phyloP scores from a whole-genome alignment of 2,888 invertebrate genomes.

The Autographa pulchrina region DNA sequence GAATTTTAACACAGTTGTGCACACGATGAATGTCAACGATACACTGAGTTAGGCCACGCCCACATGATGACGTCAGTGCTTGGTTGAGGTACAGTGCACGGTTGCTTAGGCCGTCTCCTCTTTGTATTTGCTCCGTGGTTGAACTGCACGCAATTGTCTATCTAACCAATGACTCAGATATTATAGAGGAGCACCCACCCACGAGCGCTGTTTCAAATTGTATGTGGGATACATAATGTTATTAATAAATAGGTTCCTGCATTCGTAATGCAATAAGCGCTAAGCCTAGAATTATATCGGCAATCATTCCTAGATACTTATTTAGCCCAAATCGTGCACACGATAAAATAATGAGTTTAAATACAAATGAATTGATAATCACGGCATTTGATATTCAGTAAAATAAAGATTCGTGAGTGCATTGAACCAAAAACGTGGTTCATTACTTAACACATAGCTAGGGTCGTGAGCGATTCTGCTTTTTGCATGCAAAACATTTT shows the following conservation, averaged over 20 bases:
- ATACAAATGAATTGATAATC: conserved; percentile 80
- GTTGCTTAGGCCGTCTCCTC: too few species aligned
- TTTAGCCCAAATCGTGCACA: conserved; percentile 68
- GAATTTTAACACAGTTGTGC: too few species aligned
- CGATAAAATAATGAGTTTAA: conserved; percentile 73
- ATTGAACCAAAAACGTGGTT: conserved; percentile 88
- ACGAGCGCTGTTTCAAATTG: conserved; percentile 62
- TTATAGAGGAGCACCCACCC: conserved; percentile 61
- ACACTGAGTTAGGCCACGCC: too few species aligned
- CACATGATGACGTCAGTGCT: too few species aligned
- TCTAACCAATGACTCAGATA: conserved; percentile 67
- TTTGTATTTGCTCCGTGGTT: too few species aligned
- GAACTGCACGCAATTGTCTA: conserved; percentile 74
- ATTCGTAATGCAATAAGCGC: conserved; percentile 53
- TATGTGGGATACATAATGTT: conserved; percentile 45
- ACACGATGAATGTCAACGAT: too few species aligned
- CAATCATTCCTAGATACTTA: conserved; percentile 48
- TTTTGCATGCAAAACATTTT: conserved; percentile 80
- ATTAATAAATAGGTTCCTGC: conserved; percentile 56
- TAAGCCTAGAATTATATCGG: conserved; percentile 51
- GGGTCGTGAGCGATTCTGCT: conserved; percentile 79
- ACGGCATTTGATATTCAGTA: conserved; percentile 79
- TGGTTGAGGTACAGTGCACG: too few species aligned
- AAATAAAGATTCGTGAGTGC: conserved; percentile 85
- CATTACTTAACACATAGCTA: conserved; percentile 83